Evolutionary conservation across 2,888 invertebrate genomes (phyloP).

Genomic region (Disparrhopalites patrizii): DNA sequence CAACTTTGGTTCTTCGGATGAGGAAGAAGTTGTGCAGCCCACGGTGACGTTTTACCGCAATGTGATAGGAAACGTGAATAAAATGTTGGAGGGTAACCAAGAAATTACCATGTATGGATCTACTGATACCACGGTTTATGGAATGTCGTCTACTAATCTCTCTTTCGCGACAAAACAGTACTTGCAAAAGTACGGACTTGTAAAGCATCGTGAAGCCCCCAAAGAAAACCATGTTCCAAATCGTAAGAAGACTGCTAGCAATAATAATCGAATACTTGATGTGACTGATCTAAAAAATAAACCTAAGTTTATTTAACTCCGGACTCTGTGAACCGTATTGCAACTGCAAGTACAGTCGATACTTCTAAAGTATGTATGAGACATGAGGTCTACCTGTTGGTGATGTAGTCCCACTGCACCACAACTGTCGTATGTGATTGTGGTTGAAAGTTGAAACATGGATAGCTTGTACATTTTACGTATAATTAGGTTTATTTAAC

Average conservation of each 20-base stretch:
- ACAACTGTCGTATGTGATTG: too few species aligned
- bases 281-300: slow-evolving; percentile 42
- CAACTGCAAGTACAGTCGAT: too few species aligned
- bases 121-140: slow-evolving; percentile 45
- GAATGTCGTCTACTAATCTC: slow-evolving; percentile 41
- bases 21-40: slow-evolving; percentile 29
- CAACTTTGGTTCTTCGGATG: slow-evolving; percentile 33
- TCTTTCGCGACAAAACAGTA: slow-evolving; percentile 46
- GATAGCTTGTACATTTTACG: too few species aligned
- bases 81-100: slow-evolving; percentile 33
- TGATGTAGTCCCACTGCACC: too few species aligned
- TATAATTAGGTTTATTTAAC: too few species aligned
- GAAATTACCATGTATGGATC: slow-evolving; percentile 15
- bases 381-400: too few species aligned
- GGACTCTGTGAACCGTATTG: background rate
- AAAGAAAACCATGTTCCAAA: background rate
- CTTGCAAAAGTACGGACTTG: slow-evolving; percentile 44
- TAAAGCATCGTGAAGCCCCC: slow-evolving; percentile 17
- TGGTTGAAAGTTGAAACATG: too few species aligned
- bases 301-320: slow-evolving; percentile 33
- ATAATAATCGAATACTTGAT: slow-evolving; percentile 37
- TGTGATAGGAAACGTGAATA: slow-evolving; percentile 43
- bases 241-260: background rate
- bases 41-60: slow-evolving; percentile 40
- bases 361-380: background rate